These are phyloP conservation scores for Pagetopsis macropterus DNA, from an alignment of 2,797 vertebrate genomes.

Conservation along the genomic window DNA sequence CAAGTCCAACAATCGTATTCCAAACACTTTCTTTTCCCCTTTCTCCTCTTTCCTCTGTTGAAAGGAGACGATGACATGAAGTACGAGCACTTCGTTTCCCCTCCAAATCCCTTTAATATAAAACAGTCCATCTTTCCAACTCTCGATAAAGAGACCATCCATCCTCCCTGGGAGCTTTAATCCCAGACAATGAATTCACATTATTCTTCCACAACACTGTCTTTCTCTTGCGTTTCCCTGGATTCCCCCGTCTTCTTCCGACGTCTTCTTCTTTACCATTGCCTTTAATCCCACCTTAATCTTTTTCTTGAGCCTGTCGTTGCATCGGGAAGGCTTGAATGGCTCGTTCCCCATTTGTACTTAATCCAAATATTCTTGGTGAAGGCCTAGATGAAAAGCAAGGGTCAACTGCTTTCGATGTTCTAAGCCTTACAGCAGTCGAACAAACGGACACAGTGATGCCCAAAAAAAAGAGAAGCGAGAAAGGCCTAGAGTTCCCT, in stretches of 20 bases:
- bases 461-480: slow-evolving; percentile 20
- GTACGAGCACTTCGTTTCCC: slow-evolving; percentile 54
- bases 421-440: slow-evolving; percentile 25
- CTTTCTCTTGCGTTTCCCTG: slow-evolving; percentile 10
- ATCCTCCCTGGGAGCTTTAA: slow-evolving; percentile 65
- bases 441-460: background rate
- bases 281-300: slow-evolving; percentile 62
- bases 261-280: slow-evolving; percentile 31
- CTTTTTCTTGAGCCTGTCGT: slow-evolving; percentile 45
- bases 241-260: slow-evolving; percentile 23
- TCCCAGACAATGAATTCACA: slow-evolving; percentile 68
- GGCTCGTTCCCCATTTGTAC: slow-evolving; percentile 68
- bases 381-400: slow-evolving; percentile 58
- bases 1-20: slow-evolving; percentile 47
- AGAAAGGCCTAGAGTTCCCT: background rate
- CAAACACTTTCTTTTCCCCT: slow-evolving; percentile 44
- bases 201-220: slow-evolving; percentile 68
- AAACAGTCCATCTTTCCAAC: slow-evolving; percentile 49
- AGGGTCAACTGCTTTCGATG: slow-evolving; percentile 64
- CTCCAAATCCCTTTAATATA: slow-evolving; percentile 64
- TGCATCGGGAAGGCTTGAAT: slow-evolving; percentile 59
- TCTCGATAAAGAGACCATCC: slow-evolving; percentile 69
- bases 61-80: slow-evolving; percentile 61
- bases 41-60: slow-evolving; percentile 36
- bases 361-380: slow-evolving; percentile 76